Base-by-base conservation (phyloP, 1,140 invertebrate species). In the Limonius californicus region DNA sequence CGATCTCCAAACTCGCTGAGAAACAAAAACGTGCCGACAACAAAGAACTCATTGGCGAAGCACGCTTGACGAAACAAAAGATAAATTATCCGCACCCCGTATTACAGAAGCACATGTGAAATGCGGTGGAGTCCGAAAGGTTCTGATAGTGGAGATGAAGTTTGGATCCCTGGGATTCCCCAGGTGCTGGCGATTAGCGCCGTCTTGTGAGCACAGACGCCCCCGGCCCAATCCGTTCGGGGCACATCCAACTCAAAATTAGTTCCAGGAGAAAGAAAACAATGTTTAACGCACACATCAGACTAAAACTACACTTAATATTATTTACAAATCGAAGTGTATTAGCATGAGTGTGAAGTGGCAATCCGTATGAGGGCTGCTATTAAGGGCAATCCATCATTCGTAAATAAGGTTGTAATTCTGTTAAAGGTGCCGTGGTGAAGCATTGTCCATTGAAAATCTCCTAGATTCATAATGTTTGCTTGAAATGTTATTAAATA, bases 31-130 rank as follows among this genome's bases (percentile, higher is more conserved):
- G 42, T 45, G 42, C 42, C 16, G 16, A 50, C n/a, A 50, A 18
- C 16, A 50, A 50, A 50, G 45, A 50, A 50, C 16, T 50, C 45
- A 50, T 50, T 50, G 20, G 45, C 45, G 14, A 45, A 50, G 9
- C 16, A 21, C 16, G 20, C 45, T 21, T 50, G 7, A 50, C 16
- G 45, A 50, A 21, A 18, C 20, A 21, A 21, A 50, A 50, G 45
- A 50, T 50, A 50, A 50, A 21, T 50, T 50, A 50, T 50, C 16
- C 9, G 16, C 45, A 19, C 8, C 8, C 35, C 35, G 35, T 39
- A 39, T 39, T 50, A 50, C 16, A 8, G 20, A 50, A 19, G 3
- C 45, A 21, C 45, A 50, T 50, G 45, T 50, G 45, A 50, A 50
- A 50, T 21, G 45, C 45, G 45, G 45, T 21, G 12, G 19, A 18